Conservation (phyloP, 37 sponge, comb jelly and placozoan species). For the Aplysina aerophoba region DNA sequence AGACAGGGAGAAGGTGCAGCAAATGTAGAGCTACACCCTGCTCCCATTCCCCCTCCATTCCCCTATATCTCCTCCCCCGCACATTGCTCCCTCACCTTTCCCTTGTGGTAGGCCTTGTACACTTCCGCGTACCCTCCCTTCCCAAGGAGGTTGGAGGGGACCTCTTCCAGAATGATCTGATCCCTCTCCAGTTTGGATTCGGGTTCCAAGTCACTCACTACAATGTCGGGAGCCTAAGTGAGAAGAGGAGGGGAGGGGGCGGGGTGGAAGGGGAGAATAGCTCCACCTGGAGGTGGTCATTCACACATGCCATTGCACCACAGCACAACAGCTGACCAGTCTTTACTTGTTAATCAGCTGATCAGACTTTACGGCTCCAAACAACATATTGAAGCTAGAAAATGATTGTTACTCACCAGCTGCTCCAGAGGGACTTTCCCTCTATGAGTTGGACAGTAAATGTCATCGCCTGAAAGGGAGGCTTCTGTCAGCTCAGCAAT, state of each 20-base stretch:
- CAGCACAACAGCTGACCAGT: too few relatives aligned
- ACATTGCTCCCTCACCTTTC: constrained; percentile 1
- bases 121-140: constrained; percentile 80
- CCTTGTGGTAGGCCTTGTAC: constrained; percentile 49
- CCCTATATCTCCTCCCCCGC: background rate
- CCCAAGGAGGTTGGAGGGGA: constrained; percentile 55
- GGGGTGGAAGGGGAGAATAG: too few relatives aligned
- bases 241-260: background rate
- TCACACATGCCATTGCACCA: too few relatives aligned
- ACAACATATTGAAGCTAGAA: too few relatives aligned
- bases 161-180: constrained; percentile 41
- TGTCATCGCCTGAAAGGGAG: background rate
- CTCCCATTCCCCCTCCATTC: too few relatives aligned
- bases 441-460: constrained; percentile 54
- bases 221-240: constrained; percentile 67
- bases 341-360: too few relatives aligned
- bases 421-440: constrained; percentile 51
- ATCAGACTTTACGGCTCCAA: too few relatives aligned
- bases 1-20: too few relatives aligned
- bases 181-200: constrained; percentile 31
- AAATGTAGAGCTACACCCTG: too few relatives aligned
- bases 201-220: constrained; percentile 62
- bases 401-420: constrained; percentile 34
- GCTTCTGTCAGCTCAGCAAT: background rate
- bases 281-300: too few relatives aligned